Conservation (phyloP, 2,113 vertebrate species). For the Nematolebias whitei region DNA sequence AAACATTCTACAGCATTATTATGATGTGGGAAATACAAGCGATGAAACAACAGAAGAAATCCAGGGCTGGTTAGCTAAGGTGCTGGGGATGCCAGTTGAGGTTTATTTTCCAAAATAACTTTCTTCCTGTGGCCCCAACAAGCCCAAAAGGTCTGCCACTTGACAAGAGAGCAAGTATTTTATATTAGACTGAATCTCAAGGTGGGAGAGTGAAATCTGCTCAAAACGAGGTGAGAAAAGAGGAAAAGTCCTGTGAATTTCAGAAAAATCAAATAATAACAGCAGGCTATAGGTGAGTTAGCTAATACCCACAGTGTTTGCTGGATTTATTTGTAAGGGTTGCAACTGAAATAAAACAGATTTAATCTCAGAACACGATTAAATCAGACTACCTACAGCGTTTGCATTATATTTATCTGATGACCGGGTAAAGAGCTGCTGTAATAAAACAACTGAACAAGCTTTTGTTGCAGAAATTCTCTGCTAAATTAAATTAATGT, state of each 20-base stretch:
- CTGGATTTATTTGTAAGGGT: neutral
- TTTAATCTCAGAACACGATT: conserved; percentile 12
- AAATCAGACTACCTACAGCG: conserved; percentile 4
- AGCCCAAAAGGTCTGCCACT: conserved; percentile 19
- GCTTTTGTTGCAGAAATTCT: neutral
- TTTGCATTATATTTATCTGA: conserved; percentile 18
- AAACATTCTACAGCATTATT: neutral
- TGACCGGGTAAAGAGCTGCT: neutral
- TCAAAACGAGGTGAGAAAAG: conserved; percentile 8
- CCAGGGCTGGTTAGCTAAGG: neutral
- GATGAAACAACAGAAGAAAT: conserved; percentile 3
- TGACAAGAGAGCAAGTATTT: conserved; percentile 29
- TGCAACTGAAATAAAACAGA: neutral
- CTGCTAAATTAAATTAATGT: neutral
- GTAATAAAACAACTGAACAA: conserved; percentile 5
- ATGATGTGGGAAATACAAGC: too few relatives aligned
- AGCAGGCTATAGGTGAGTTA: neutral
- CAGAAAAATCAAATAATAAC: neutral
- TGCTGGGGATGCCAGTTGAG: neutral
- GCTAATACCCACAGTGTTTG: neutral
- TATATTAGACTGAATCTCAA: conserved; percentile 25
- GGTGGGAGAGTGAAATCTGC: conserved; percentile 19
- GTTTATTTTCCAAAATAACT: conserved; percentile 43
- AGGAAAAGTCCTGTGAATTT: neutral
- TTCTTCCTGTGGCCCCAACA: conserved; percentile 25